These are phyloP conservation scores for Agrenia bidenticulata DNA, from an alignment of 2,888 invertebrate species.

Conservation along the genomic window DNA sequence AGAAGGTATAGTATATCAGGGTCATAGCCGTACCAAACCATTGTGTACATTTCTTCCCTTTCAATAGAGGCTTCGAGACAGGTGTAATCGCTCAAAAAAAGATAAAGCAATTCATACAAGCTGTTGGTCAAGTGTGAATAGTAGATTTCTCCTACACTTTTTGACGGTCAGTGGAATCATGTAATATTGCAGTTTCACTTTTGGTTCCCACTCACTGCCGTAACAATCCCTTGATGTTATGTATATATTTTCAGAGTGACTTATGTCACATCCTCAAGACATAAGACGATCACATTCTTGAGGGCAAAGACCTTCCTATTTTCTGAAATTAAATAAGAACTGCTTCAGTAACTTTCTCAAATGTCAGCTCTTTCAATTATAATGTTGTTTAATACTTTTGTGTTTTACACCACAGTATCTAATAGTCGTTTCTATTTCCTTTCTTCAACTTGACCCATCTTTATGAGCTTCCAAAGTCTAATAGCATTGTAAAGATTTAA, in stretches of 20 bases:
- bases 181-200: constrained; percentile 17
- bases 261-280: constrained; percentile 11
- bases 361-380: not conserved
- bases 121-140: constrained; percentile 6
- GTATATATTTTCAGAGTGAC: constrained; percentile 3
- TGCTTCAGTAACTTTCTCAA: constrained; percentile 3
- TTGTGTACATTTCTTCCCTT: constrained; percentile 3
- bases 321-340: not conserved
- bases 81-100: not conserved
- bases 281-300: not conserved
- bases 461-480: too few relatives aligned
- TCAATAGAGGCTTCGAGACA: not conserved
- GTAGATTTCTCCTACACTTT: constrained; percentile 20
- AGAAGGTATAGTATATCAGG: not conserved
- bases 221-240: constrained; percentile 14
- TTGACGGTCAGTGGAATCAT: constrained; percentile 22
- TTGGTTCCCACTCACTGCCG: constrained; percentile 13
- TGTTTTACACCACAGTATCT: too few relatives aligned
- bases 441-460: constrained; percentile 1
- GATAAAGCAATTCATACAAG: not conserved
- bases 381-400: not conserved
- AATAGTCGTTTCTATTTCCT: too few relatives aligned
- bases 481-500: too few relatives aligned
- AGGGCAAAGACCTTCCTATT: constrained; percentile 20
- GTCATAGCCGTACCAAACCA: not conserved